Base-by-base conservation (phyloP, 2,888 invertebrate species). In the Stenolophus ochropezus region DNA sequence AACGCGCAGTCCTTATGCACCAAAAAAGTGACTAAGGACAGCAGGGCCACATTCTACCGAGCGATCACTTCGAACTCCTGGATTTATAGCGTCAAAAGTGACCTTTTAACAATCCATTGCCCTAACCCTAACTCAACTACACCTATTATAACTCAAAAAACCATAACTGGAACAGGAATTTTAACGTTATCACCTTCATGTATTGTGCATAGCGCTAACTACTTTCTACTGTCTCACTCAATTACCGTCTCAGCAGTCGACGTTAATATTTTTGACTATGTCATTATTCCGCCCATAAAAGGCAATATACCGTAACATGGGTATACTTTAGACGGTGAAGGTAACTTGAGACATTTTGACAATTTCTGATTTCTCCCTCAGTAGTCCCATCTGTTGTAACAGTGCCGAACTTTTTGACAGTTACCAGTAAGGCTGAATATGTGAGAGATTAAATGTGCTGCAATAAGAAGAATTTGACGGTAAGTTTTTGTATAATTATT, bases 31-130 rank as follows among this genome's bases (percentile, higher is more conserved):
- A 69, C 33, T 14, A 3, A 69, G 1, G 33, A 33, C n/a, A 8
- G 1, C n/a, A 11, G 69, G 4, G 11, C 33, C n/a, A 33, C 27
- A 14, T 69, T 69, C 6, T 69, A 69, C 14, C 4, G 69, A 4
- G 18, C 5, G 8, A 23, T n/a, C 8, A 4, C 20, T 14, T 27
- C 69, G 4, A 69, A 69, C 27, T 14, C 1, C 14, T 69, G 33
- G 69, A 25, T 69, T 18, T 69, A 69, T 33, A 27, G 69, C 16
- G 69, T 69, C n/a, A 25, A 11, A n/a, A 69, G 27, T 1, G 69
- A 69, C 14, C 8, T 69, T 5, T 18, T 69, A 69, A 69, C 69
- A 4, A 33, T 69, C 14, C 20, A 69, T n/a, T 69, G 69, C 27
- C 69, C 69, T 14, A 69, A 8, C 11, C 4, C 21, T 18, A 16